A percentile compares a stretch with the other conserved stretches of the same genome.
Conservation (phyloP, 2,797 vertebrate species). For the Molossus molossus region DNA sequence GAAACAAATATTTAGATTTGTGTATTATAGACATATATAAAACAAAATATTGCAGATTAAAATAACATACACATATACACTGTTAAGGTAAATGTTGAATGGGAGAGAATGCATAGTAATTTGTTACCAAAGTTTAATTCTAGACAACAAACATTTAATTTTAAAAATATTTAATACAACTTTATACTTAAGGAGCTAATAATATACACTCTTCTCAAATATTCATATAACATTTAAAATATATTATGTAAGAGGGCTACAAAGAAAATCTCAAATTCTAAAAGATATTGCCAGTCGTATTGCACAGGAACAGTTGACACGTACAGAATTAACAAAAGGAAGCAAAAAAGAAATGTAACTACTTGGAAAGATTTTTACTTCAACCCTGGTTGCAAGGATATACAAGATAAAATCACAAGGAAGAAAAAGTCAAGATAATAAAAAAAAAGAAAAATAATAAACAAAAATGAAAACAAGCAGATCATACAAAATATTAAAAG, state of each 20-base stretch:
- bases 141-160: slow-evolving; percentile 13
- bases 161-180: slow-evolving; percentile 24
- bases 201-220: background rate
- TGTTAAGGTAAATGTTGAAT: background rate
- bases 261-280: slow-evolving; percentile 40
- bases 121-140: slow-evolving; percentile 49
- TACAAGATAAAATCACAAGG: slow-evolving; percentile 45
- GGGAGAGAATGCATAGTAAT: background rate
- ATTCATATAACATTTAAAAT: slow-evolving; percentile 48
- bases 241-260: background rate
- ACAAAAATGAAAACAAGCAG: background rate
- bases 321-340: background rate
- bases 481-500: background rate
- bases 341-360: background rate
- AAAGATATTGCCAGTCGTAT: background rate
- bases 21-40: slow-evolving; percentile 27
- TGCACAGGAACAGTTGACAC: background rate
- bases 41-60: slow-evolving; percentile 47
- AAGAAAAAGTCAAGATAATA: slow-evolving; percentile 25
- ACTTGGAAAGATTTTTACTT: slow-evolving; percentile 32
- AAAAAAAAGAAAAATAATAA: slow-evolving; percentile 25
- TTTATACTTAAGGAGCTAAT: background rate
- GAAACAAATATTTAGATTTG: background rate
- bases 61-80: background rate
- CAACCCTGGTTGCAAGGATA: background rate